Conservation (phyloP, 1,140 invertebrate species). For the Uloborus diversus region DNA sequence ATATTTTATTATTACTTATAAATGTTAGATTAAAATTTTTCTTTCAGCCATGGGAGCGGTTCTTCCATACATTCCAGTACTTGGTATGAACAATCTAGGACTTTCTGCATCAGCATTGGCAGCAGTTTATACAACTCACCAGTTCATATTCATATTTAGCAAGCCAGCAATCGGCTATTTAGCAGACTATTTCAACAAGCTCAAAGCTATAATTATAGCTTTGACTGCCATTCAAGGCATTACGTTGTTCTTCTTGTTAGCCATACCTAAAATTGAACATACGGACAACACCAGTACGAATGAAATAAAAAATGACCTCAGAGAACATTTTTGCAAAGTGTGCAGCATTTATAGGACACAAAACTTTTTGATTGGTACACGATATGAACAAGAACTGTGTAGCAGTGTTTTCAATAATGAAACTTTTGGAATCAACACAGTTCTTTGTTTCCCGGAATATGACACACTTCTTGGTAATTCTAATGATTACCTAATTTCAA, state of each 20-base stretch:
- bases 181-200: slow-evolving; percentile 28
- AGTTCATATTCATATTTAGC: slow-evolving; percentile 13
- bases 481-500: too few relatives aligned
- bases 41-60: slow-evolving; percentile 2
- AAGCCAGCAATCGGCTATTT: slow-evolving; percentile 35
- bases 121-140: background rate
- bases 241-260: background rate
- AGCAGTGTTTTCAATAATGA: background rate
- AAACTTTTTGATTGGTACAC: background rate
- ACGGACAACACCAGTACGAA: background rate
- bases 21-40: too few relatives aligned
- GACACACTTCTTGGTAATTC: too few relatives aligned
- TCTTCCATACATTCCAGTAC: background rate
- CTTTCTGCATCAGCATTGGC: slow-evolving; percentile 1
- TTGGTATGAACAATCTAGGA: background rate
- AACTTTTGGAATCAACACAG: background rate
- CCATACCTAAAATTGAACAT: background rate
- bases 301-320: background rate
- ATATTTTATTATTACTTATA: too few relatives aligned
- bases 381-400: background rate
- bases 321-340: background rate
- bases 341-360: background rate
- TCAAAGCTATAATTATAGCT: slow-evolving; percentile 5
- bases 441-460: background rate
- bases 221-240: background rate